Evolutionary conservation across 2,888 invertebrate species (phyloP).

Genomic region (Steinernema scapterisci): DNA sequence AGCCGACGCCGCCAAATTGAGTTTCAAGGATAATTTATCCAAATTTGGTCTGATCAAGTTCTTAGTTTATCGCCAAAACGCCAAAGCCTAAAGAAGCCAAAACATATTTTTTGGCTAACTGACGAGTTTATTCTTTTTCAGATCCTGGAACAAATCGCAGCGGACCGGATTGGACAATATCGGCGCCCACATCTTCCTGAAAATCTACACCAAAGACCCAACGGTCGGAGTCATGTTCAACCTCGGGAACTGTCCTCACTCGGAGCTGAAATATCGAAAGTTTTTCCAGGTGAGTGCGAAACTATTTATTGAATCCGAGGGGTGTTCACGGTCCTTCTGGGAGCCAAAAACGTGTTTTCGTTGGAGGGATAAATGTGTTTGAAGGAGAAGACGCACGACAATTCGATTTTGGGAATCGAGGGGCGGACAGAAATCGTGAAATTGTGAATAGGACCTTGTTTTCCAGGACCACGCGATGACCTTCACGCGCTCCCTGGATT

Average conservation of each 20-base stretch:
- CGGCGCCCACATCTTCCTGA: constrained; percentile 37
- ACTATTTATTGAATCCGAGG: background rate
- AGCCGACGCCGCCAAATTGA: too few relatives aligned
- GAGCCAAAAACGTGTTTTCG: background rate
- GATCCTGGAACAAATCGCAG: constrained; percentile 38
- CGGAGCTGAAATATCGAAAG: constrained; percentile 37
- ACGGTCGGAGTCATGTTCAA: constrained; percentile 36
- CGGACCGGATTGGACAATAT: constrained; percentile 39
- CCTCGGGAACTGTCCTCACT: constrained; percentile 27
- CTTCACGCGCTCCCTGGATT: constrained; percentile 40
- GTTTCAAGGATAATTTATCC: too few relatives aligned
- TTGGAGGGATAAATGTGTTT: background rate
- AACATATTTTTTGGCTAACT: too few relatives aligned
- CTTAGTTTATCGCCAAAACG: too few relatives aligned
- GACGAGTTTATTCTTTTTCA: too few relatives aligned
- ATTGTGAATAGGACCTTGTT: background rate
- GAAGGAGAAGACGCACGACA: background rate
- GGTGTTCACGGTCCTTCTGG: background rate
- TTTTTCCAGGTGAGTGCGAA: constrained; percentile 34
- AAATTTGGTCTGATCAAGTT: too few relatives aligned
- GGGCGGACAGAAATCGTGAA: background rate
- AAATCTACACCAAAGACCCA: constrained; percentile 35
- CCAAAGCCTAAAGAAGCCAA: too few relatives aligned
- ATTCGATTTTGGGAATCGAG: background rate
- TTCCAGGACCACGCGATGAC: constrained; percentile 39